Evolutionary conservation across 2,888 invertebrate genomes (phyloP), one percentile per base, ranked within the genome.

Genomic region (Ophonus ardosiacus): DNA sequence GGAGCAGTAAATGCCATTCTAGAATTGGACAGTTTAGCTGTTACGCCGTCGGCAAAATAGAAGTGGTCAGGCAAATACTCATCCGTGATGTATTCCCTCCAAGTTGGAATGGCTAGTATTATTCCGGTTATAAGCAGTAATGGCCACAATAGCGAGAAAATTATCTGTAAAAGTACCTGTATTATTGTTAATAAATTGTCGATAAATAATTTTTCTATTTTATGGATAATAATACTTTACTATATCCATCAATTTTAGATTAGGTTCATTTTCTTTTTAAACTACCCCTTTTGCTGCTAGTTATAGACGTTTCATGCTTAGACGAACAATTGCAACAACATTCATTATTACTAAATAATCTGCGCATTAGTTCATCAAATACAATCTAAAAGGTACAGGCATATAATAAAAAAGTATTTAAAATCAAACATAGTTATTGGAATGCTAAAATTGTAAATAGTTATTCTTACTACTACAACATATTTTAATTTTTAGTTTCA

Each of bases 131-230:
- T 84, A 56, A 86, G 84, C 63, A 86, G 79, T 81, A 87, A 80
- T 21, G 86, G 87, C 86, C 87, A 87, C 82, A 86, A 18, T 10
- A 86, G 51, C 31, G 81, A 85, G 24, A 85, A 84, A 59, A 87
- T 57, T 10, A 87, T 31, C 87, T 87, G 82, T 10, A 43, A 57
- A 71, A 18, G n/a, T 15, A 71, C 17, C 40, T 40, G n/a, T 40
- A 0, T 17, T 74, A 43, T 18, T 74, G 38, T 82, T 76, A 76
- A 76, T 21, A 65, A 86, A 85, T 71, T 71, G 57, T 59, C 7
- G 21, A 59, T 59, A 7, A 17, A 59, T 7, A 10, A 17, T 21
- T 81, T 24, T 71, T 83, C 7, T 17, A 18, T 31, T 40, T 71
- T 59, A 43, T 71, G 13, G 38, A 15, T 74, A 10, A 68, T 21